Base-by-base conservation (phyloP, 2,888 invertebrate species). In the Tetropium fuscum region DNA sequence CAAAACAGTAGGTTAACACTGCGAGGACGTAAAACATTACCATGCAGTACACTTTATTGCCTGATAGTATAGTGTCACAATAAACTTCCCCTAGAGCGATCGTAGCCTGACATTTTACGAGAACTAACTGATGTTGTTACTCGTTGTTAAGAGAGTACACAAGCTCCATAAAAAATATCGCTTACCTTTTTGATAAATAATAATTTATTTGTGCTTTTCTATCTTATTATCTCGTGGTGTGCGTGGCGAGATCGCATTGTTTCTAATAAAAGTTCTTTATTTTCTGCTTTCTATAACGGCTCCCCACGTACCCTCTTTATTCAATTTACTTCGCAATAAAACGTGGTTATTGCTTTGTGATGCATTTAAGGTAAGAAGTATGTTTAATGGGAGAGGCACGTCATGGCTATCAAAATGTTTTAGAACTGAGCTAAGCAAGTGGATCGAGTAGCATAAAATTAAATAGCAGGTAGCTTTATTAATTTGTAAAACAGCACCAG, bases 211-310 rank as follows among this genome's bases (percentile, higher is more conserved):
- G 16, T 4, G 16, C 7, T 30, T 16, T 16, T 11, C 25, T 22
- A 25, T 16, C 44, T 16, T 19, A 16, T 27, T 44, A 20, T 30
- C 27, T 44, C 27, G 34, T 19, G 32, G 16, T 34, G 0, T 27
- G 45, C 15, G 15, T 19, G 4, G 19, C 11, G 47, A 13, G 34
- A 47, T 11, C 47, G 20, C 47, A 36, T 32, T 36, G 34, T 36
- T 48, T 48, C 20, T 22, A 25, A 48, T 48, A 16, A 48, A 22
- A 36, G 22, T 48, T 22, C 36, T 47, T 47, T 32, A 32, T 47
- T 25, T 22, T 36, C 48, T 13, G 22, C 27, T 22, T 43, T 25
- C 13, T 22, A 19, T 43, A 43, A 25, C 8, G 25, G 8, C 43
- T 13, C 10, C 27, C 11, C 13, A 15, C 15, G 25, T 25, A 7